Base-by-base conservation (phyloP, 2,888 invertebrate genomes). In the Nomada hirtipes region DNA sequence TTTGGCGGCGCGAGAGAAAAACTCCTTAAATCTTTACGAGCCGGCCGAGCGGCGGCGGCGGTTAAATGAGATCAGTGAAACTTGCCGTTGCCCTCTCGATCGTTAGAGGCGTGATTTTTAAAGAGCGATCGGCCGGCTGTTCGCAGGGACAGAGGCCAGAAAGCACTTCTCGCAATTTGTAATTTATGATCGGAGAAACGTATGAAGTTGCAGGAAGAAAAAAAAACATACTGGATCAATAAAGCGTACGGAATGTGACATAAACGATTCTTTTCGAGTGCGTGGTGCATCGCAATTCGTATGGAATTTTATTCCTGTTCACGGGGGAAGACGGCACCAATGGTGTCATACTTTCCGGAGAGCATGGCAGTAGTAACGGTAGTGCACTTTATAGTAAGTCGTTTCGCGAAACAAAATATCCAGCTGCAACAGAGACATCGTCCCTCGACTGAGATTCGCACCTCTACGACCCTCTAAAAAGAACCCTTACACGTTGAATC, bases 1-100 rank as follows among this genome's bases (percentile, higher is more conserved):
- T 69, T 60, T 20, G 15, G n/a, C 15, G 10, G n/a, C 10, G 10
- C 18, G 15, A 18, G 15, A 71, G 36, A 47, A 70, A 55, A 63
- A 36, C 23, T 55, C 18, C 29, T 61, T 47, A 76, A 71, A 71
- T 47, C 53, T 76, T 76, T 71, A 76, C 9, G 47, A 47, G 53
- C 9, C 13, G 26, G 29, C 44, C 20, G 53, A 57, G 50, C 3
- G 29, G n/a, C 53, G 20, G 11, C 26, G 18, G 42, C 10, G n/a
- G 26, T 26, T 47, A 63, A 71, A 63, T 23, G 47, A 63, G 55
- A 71, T 63, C 76, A 18, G 23, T 11, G 60, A 2, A 13, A 53
- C 20, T 71, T 70, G 36, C 47, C 55, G 15, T 47, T 18, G n/a
- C 44, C 42, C 2, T 26, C 18, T 9, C 18, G 60, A 53, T 75